Evolutionary conservation across 2,888 invertebrate genomes (phyloP).

Genomic region (Melanargia galathea): DNA sequence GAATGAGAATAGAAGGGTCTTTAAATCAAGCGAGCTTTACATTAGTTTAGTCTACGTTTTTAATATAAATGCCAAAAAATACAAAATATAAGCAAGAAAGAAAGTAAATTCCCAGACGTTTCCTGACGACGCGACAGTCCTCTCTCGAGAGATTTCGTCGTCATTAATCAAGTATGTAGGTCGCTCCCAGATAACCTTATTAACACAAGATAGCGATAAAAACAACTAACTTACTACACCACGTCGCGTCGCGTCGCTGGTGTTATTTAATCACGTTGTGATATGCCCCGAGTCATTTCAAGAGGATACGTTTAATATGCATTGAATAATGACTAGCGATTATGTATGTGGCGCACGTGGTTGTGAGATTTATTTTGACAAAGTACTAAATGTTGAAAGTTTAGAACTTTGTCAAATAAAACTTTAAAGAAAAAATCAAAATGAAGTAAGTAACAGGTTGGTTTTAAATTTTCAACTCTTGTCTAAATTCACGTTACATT

Average conservation of each 20-base stretch:
- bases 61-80: neutral
- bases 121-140: constrained; percentile 2
- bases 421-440: neutral
- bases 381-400: neutral
- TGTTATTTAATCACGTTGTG: constrained; percentile 37
- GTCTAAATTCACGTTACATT: too few species aligned
- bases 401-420: constrained; percentile 1
- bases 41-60: neutral
- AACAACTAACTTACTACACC: constrained; percentile 32
- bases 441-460: neutral
- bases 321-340: constrained; percentile 36
- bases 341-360: constrained; percentile 37
- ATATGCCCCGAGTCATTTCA: constrained; percentile 35
- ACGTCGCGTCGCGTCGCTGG: constrained; percentile 26
- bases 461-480: neutral
- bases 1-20: neutral
- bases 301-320: constrained; percentile 38
- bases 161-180: constrained; percentile 39
- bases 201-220: constrained; percentile 41
- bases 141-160: constrained; percentile 25
- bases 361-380: constrained; percentile 31
- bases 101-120: constrained; percentile 3
- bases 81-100: neutral
- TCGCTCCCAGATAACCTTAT: constrained; percentile 44
- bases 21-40: neutral